Evolutionary conservation across 1,140 invertebrate species (phyloP).

Genomic region (Cheumatopsyche charites): DNA sequence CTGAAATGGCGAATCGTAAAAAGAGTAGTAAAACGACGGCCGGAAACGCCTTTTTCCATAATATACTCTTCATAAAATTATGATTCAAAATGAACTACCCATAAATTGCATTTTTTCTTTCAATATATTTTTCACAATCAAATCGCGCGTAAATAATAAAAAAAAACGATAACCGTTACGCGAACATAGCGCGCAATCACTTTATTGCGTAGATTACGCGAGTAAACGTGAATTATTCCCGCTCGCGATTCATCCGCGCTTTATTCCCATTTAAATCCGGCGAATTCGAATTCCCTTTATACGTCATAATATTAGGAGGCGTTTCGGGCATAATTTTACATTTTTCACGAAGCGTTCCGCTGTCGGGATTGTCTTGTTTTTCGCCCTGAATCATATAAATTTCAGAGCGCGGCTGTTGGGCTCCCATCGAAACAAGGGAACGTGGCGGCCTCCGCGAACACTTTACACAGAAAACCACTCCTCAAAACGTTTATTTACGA

Average conservation of each 20-base stretch:
- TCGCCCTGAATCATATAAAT: constrained; percentile 18
- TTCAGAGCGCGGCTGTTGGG: constrained; percentile 7
- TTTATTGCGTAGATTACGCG: too few species aligned
- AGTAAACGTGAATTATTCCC: too few species aligned
- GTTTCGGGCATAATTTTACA: constrained; percentile 8
- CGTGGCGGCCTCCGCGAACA: neutral
- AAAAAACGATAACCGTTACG: neutral
- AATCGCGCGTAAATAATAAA: neutral
- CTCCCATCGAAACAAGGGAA: constrained; percentile 19
- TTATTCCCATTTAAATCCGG: too few species aligned
- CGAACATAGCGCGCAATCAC: too few species aligned
- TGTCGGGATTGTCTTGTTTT: constrained; percentile 11
- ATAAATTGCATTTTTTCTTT: constrained; percentile 1
- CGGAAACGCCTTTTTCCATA: constrained; percentile 15
- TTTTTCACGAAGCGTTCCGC: constrained; percentile 12
- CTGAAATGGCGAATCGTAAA: constrained; percentile 25
- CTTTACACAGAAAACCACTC: constrained; percentile 40
- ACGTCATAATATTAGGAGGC: constrained; percentile 9
- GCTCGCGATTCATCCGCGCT: too few species aligned
- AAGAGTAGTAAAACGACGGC: neutral
- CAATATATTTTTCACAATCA: neutral
- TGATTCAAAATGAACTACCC: constrained; percentile 19
- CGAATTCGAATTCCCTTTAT: neutral
- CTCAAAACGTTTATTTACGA: constrained; percentile 36
- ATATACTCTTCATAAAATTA: constrained; percentile 16